A percentile compares a stretch with the other conserved stretches of the same genome.
phyloP scores from a whole-genome alignment of 2,888 invertebrate genomes.

The Latrodectus elegans region DNA sequence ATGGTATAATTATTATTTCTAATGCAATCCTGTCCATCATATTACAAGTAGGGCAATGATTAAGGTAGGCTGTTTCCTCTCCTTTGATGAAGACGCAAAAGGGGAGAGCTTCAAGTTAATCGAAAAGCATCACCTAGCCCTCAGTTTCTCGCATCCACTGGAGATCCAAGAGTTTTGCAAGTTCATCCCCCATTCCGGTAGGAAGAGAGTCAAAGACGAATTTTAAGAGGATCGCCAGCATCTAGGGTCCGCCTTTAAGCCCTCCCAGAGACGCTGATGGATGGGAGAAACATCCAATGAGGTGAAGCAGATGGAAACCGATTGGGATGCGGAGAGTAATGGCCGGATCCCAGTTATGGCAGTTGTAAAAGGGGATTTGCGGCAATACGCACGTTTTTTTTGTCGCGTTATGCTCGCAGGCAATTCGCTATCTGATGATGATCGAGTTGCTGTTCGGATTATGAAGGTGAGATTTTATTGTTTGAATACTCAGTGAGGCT shows the following conservation, averaged over 20 bases:
- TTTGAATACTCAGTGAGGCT: too few species aligned
- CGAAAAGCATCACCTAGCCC: too few species aligned
- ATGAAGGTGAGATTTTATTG: slow-evolving; percentile 53
- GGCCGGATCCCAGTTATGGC: slow-evolving; percentile 36
- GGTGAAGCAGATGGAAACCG: neutral
- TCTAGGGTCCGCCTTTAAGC: slow-evolving; percentile 12
- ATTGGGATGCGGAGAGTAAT: slow-evolving; percentile 6
- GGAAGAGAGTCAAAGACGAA: slow-evolving; percentile 32
- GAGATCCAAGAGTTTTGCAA: slow-evolving; percentile 7
- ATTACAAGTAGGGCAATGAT: too few species aligned
- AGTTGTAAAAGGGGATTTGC: slow-evolving; percentile 44
- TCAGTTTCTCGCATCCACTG: too few species aligned
- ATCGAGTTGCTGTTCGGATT: slow-evolving; percentile 52
- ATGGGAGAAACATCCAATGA: slow-evolving; percentile 31
- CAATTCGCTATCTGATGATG: slow-evolving; percentile 52
- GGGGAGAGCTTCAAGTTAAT: too few species aligned
- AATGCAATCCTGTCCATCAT: too few species aligned
- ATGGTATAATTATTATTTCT: too few species aligned
- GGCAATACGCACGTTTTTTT: slow-evolving; percentile 36
- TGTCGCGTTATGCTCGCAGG: slow-evolving; percentile 54
- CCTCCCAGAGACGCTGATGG: slow-evolving; percentile 38
- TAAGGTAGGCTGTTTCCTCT: too few species aligned
- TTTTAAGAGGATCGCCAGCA: slow-evolving; percentile 41
- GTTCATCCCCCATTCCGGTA: slow-evolving; percentile 21
- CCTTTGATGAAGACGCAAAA: too few species aligned